Percentiles rank a stretch among this genome's conserved stretches.
phyloP scores from a whole-genome alignment of 2,113 vertebrate species.

The Zosterops hypoxanthus region DNA sequence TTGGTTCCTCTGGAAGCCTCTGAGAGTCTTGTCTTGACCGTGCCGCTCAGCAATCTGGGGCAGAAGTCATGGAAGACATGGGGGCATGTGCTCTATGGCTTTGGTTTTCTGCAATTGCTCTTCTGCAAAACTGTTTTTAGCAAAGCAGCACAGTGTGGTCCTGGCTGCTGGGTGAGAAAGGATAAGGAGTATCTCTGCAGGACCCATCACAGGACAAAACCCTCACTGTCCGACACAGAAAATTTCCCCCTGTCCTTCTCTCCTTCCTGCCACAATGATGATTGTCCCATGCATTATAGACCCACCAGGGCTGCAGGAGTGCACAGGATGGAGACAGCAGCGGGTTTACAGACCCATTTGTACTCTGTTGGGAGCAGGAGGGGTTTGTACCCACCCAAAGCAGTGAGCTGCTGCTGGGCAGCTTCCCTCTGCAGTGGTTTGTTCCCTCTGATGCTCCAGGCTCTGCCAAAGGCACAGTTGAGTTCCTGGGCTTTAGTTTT shows the following conservation, averaged over 20 bases:
- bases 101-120: background rate
- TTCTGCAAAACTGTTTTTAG: background rate
- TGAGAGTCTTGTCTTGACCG: background rate
- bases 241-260: background rate
- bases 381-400: background rate
- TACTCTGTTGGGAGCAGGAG: background rate
- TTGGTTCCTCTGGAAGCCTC: background rate
- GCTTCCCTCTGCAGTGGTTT: accelerated
- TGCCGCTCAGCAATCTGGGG: background rate
- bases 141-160: background rate
- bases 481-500: background rate
- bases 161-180: background rate
- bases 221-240: background rate
- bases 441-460: accelerated
- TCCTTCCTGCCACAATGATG: background rate
- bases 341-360: background rate
- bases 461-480: accelerated
- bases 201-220: background rate
- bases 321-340: background rate
- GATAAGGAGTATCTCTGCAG: background rate
- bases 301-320: background rate
- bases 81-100: accelerated
- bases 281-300: background rate
- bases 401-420: background rate
- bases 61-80: background rate